Evolutionary conservation across 1,140 invertebrate genomes (phyloP), one percentile per base, ranked within the genome.

Genomic region (Oedothorax gibbosus): DNA sequence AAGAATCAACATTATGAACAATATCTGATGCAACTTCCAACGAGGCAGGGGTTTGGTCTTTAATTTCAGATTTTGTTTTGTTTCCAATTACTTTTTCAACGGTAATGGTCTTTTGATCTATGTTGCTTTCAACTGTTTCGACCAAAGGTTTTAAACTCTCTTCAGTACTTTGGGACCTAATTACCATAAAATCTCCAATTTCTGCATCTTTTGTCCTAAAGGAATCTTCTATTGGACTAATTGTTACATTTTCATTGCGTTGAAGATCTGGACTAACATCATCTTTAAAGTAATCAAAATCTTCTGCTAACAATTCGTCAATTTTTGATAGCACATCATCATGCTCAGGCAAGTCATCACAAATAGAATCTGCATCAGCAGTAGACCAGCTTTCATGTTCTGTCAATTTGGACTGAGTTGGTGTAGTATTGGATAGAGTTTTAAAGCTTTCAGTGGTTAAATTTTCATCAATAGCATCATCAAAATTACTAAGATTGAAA

Each of bases 311-410:
- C 50, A 84, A 64, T 84, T 84, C 51, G n/a, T 84, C 81, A 12
- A 84, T 84, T 56, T 84, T 84, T 6, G 62, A 54, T 57, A 84
- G 57, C n/a, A 84, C 56, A 66, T 84, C 62, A 68, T 84, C 81
- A 68, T 84, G 81, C 14, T 83, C 81, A 9, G 81, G 20, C 11
- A 75, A 66, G 68, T 84, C 72, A 21, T 84, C 80, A 35, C 57
- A 71, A 57, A 84, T 84, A 56, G 81, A 84, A 51, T 60, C 56
- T 53, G 81, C 81, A 75, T 84, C 81, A 57, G 81, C 81, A 66
- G 81, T 84, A 8, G 81, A 84, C 81, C 81, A 84, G 50, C 71
- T 84, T 9, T 84, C 81, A 49, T 75, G 72, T 50, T 84, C 81
- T 56, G 56, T 66, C 14, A 49, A 10, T 57, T 68, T 84, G 4